A percentile compares a stretch with the other conserved stretches of the same genome.
These are phyloP conservation scores for Penelope pileata DNA, from an alignment of 2,113 vertebrate genomes.

Conservation along the genomic window DNA sequence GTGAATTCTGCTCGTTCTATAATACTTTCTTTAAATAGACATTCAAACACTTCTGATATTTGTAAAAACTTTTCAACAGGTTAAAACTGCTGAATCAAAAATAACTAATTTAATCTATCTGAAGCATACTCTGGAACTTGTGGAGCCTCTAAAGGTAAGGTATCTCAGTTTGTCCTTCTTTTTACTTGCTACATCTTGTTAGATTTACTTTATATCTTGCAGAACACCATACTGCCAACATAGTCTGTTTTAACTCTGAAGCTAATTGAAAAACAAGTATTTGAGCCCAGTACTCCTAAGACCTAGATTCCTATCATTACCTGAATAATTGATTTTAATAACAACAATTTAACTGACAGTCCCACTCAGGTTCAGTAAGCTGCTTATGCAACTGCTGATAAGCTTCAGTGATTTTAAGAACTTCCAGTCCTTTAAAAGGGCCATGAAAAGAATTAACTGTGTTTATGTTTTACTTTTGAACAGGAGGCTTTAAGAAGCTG, in stretches of 20 bases:
- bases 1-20: neutral
- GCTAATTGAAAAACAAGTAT: fast-evolving
- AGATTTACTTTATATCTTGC: neutral
- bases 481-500: slow-evolving; percentile 86
- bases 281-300: neutral
- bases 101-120: slow-evolving; percentile 95
- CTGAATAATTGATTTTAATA: neutral
- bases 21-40: neutral
- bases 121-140: slow-evolving; percentile 93
- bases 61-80: slow-evolving; percentile 76
- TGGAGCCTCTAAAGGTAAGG: slow-evolving; percentile 89
- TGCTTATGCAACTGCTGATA: neutral
- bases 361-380: neutral
- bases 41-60: neutral
- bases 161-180: neutral
- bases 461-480: slow-evolving; percentile 46
- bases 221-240: neutral
- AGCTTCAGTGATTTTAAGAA: neutral
- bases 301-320: neutral
- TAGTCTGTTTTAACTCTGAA: neutral
- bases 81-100: slow-evolving; percentile 92
- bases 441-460: neutral
- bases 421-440: neutral
- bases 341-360: neutral
- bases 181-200: neutral